phyloP scores from a whole-genome alignment of 1,140 invertebrate species.

The Magallana ariakensis region DNA sequence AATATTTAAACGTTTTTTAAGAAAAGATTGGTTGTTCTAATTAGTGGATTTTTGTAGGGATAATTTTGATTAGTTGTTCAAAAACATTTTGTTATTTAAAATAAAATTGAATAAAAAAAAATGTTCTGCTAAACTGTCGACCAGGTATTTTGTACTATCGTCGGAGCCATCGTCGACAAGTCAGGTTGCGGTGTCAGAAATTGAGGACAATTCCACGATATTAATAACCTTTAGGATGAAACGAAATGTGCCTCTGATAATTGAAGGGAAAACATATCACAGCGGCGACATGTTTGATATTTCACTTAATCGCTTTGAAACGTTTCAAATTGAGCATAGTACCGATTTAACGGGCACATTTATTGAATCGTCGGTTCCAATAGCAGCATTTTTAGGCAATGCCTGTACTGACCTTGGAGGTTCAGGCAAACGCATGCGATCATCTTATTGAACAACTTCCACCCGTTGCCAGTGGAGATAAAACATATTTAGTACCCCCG shows the following conservation, averaged over 20 bases:
- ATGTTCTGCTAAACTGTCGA: not conserved
- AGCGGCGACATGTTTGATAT: not conserved
- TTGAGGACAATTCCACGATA: not conserved
- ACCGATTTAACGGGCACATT: not conserved
- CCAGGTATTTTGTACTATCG: not conserved
- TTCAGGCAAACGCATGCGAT: not conserved
- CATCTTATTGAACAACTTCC: slow-evolving; percentile 1
- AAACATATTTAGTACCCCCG: not conserved
- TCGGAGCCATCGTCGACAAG: not conserved
- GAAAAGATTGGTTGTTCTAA: too few relatives aligned
- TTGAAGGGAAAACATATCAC: not conserved
- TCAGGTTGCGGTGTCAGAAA: not conserved
- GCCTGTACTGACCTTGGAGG: not conserved
- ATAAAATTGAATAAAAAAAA: too few relatives aligned
- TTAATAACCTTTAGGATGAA: not conserved
- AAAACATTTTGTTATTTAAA: too few relatives aligned
- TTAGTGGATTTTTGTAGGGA: too few relatives aligned
- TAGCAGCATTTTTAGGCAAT: not conserved
- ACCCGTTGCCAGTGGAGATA: not conserved
- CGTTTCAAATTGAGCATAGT: not conserved
- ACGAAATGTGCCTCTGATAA: not conserved
- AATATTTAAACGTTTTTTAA: too few relatives aligned
- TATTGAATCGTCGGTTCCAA: not conserved
- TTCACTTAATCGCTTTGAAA: not conserved
- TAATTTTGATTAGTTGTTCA: too few relatives aligned